Evolutionary conservation across 2,888 invertebrate species (phyloP).

Genomic region (Diarsia mendica): DNA sequence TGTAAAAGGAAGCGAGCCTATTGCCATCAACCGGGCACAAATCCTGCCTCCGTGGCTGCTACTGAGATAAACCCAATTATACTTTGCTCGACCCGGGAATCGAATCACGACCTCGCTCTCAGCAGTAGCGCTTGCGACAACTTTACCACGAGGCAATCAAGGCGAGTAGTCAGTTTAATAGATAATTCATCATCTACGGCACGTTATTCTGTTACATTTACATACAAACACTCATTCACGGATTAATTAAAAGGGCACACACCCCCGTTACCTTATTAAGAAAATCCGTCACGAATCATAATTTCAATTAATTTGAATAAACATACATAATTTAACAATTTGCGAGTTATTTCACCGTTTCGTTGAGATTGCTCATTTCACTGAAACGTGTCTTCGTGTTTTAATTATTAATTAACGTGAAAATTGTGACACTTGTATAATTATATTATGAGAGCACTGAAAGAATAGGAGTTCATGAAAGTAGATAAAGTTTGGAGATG

Average conservation of each 20-base stretch:
- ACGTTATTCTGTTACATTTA: background rate
- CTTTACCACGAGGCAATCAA: too few species aligned
- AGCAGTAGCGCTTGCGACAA: too few species aligned
- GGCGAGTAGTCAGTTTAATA: too few species aligned
- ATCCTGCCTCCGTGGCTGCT: too few species aligned
- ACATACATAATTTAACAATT: slow-evolving; percentile 21
- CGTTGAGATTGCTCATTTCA: slow-evolving; percentile 8
- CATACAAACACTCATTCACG: background rate
- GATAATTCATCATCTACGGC: too few species aligned
- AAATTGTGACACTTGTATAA: background rate
- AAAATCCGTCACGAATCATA: slow-evolving; percentile 5
- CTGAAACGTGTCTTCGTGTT: slow-evolving; percentile 1
- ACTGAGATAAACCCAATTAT: too few species aligned
- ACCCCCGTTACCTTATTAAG: background rate
- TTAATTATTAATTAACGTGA: slow-evolving; percentile 10
- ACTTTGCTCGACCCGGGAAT: too few species aligned
- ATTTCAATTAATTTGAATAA: slow-evolving; percentile 33
- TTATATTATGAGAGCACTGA: background rate
- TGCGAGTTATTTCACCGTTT: background rate
- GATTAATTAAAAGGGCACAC: slow-evolving; percentile 14
- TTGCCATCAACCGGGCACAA: too few species aligned
- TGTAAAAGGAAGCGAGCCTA: too few species aligned
- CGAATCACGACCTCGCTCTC: too few species aligned
- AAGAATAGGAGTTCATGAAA: background rate
- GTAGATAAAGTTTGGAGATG: too few species aligned